These are phyloP conservation scores for Glareola pratincola DNA, from an alignment of 2,113 vertebrate species.

Conservation along the genomic window DNA sequence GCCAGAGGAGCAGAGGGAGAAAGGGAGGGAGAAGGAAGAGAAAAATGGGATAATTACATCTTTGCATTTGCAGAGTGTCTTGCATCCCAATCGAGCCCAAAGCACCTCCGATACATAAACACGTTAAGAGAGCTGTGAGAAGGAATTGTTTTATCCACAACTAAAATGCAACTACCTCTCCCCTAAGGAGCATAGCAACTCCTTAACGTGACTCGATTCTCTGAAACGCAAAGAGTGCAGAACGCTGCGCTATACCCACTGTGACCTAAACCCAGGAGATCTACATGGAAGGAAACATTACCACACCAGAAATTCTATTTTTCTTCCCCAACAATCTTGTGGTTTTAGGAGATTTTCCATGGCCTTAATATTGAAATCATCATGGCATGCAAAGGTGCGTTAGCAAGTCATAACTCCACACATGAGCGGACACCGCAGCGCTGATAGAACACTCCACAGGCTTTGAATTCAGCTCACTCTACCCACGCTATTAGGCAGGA, in stretches of 20 bases:
- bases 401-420: background rate
- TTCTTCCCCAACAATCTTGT: background rate
- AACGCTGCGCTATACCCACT: accelerated
- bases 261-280: background rate
- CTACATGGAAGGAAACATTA: accelerated
- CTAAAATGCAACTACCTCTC: background rate
- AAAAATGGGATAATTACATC: constrained; percentile 57
- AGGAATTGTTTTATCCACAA: background rate
- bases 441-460: background rate
- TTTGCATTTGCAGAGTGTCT: background rate
- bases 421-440: background rate
- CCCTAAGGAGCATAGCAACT: background rate
- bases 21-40: constrained; percentile 25
- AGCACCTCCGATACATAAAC: background rate
- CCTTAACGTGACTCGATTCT: background rate
- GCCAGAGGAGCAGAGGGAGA: background rate
- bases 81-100: background rate
- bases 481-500: background rate
- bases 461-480: background rate
- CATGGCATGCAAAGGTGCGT: accelerated
- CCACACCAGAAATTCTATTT: accelerated
- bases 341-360: background rate
- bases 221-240: accelerated
- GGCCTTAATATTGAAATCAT: background rate
- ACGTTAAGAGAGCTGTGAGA: accelerated